These are phyloP conservation scores for Hydractinia symbiolongicarpus DNA, from an alignment of 30 jellyfish, hydroid and myxozoan genomes.

Conservation along the genomic window DNA sequence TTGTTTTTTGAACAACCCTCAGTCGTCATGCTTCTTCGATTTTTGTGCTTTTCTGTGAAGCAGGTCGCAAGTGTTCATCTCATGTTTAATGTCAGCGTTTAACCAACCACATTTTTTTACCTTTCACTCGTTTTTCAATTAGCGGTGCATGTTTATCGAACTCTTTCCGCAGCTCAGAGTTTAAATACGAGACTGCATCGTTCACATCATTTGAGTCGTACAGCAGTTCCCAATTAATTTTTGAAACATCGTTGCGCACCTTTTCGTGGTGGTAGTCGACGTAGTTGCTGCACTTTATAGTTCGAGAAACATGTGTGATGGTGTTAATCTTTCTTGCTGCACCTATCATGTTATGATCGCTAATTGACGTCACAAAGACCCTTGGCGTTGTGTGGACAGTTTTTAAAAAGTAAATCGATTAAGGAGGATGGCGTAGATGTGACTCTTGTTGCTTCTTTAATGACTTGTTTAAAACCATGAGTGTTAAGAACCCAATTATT, in stretches of 20 bases:
- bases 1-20: neutral
- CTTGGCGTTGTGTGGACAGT: neutral
- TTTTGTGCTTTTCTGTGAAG: conserved; percentile 29
- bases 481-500: conserved; percentile 24
- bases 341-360: conserved; percentile 11
- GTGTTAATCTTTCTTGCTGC: neutral
- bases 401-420: neutral
- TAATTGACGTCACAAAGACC: neutral
- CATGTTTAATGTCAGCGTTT: too few relatives aligned
- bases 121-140: neutral
- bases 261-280: conserved; percentile 27
- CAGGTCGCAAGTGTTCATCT: conserved; percentile 28
- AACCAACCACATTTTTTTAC: too few relatives aligned
- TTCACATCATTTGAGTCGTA: conserved; percentile 21
- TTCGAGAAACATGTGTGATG: neutral
- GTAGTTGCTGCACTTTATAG: conserved; percentile 6
- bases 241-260: conserved; percentile 10
- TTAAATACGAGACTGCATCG: conserved; percentile 23
- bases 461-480: conserved; percentile 37
- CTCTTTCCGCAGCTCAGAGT: conserved; percentile 12
- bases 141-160: conserved; percentile 26
- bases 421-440: conserved; percentile 25
- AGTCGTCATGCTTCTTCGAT: conserved; percentile 20
- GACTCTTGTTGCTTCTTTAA: conserved; percentile 36
- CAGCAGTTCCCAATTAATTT: conserved; percentile 33